Percentiles rank a stretch among this genome's conserved stretches.
Evolutionary conservation across 2,113 vertebrate species (phyloP).

Genomic region (Uria aalge): DNA sequence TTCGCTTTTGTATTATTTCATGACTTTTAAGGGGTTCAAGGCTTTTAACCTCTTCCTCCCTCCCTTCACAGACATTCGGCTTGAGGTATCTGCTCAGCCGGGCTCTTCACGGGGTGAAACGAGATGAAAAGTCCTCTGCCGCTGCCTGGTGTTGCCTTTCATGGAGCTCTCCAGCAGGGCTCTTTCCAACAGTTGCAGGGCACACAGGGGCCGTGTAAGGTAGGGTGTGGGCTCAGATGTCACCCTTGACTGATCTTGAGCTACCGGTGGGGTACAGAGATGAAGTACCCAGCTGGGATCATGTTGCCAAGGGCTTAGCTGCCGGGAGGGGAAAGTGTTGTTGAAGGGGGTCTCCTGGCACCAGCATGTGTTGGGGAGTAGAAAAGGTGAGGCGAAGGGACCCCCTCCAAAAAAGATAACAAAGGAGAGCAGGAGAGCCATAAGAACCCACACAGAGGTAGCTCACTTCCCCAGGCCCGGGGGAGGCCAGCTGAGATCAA

Average conservation of each 20-base stretch:
- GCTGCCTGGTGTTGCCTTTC: slow-evolving; percentile 29
- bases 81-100: neutral
- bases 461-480: neutral
- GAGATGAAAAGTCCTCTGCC: slow-evolving; percentile 4
- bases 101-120: neutral
- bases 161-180: neutral
- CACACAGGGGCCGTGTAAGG: neutral
- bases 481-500: neutral
- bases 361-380: neutral
- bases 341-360: neutral
- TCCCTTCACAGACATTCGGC: neutral
- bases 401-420: neutral
- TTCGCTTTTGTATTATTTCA: neutral
- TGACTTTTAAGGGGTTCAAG: neutral
- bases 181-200: slow-evolving; percentile 26
- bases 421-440: neutral
- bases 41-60: neutral
- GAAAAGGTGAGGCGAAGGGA: neutral
- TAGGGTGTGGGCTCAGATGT: slow-evolving; percentile 35
- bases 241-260: slow-evolving; percentile 48
- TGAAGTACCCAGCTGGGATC: neutral
- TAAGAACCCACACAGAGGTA: neutral
- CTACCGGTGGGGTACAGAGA: neutral
- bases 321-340: neutral
- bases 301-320: neutral